Evolutionary conservation across 2,113 vertebrate genomes (phyloP).

Genomic region (Indicator maculatus): DNA sequence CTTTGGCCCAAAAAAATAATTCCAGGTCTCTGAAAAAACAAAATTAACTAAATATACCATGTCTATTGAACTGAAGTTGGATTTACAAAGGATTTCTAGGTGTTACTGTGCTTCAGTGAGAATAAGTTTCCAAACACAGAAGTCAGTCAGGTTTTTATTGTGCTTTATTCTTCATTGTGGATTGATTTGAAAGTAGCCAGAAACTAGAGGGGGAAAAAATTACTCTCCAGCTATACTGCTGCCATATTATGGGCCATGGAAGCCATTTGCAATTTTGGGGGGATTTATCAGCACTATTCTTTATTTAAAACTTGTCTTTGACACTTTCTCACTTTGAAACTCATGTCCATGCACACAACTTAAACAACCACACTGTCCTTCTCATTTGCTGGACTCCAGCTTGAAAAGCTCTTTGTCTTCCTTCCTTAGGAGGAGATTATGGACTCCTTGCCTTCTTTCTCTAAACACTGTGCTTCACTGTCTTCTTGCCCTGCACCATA

Average conservation of each 20-base stretch:
- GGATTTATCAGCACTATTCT: background rate
- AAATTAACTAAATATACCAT: background rate
- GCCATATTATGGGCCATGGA: background rate
- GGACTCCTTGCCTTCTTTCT: background rate
- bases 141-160: background rate
- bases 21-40: background rate
- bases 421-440: background rate
- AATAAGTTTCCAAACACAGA: background rate
- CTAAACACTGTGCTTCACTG: background rate
- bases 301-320: background rate
- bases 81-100: background rate
- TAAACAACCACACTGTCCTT: background rate
- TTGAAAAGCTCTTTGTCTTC: background rate
- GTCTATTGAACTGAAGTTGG: background rate
- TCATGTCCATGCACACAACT: accelerated
- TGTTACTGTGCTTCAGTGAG: background rate
- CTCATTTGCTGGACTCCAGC: background rate
- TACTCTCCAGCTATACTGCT: background rate
- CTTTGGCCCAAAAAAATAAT: background rate
- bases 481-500: background rate
- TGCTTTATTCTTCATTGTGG: background rate
- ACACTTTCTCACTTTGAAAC: background rate
- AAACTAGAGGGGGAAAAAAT: background rate
- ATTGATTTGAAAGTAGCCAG: background rate
- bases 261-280: background rate